phyloP scores from a whole-genome alignment of 1,140 invertebrate species.

The Drosophila sulfurigaster region DNA sequence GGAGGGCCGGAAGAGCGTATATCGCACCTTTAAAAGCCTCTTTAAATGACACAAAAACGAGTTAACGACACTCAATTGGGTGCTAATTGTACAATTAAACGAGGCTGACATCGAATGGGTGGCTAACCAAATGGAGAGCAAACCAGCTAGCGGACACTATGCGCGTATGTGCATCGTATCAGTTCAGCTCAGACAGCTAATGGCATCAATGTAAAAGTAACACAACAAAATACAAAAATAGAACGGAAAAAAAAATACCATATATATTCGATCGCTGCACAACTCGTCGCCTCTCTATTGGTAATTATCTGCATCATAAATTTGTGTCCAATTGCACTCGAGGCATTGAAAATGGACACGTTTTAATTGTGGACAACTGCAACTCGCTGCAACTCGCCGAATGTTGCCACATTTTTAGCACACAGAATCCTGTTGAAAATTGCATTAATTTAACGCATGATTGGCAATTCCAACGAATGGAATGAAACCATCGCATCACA shows the following conservation, averaged over 20 bases:
- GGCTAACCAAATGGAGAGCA: constrained; percentile 11
- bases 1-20: neutral
- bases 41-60: constrained; percentile 65
- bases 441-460: constrained; percentile 82
- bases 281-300: constrained; percentile 56
- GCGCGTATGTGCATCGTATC: constrained; percentile 31
- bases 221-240: constrained; percentile 15
- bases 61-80: constrained; percentile 81
- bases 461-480: constrained; percentile 62
- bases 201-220: constrained; percentile 61
- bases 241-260: constrained; percentile 4
- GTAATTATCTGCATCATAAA: constrained; percentile 79
- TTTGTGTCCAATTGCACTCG: constrained; percentile 58
- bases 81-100: constrained; percentile 83
- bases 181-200: constrained; percentile 71
- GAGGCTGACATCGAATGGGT: constrained; percentile 30
- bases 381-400: neutral
- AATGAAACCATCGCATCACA: constrained; percentile 48
- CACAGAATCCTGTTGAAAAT: constrained; percentile 61
- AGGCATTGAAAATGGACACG: constrained; percentile 45
- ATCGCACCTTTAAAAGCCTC: constrained; percentile 71
- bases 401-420: constrained; percentile 41
- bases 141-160: constrained; percentile 16
- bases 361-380: constrained; percentile 62
- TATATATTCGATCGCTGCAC: constrained; percentile 11